phyloP scores from a whole-genome alignment of 2,113 vertebrate species.

The Otolemur garnettii region DNA sequence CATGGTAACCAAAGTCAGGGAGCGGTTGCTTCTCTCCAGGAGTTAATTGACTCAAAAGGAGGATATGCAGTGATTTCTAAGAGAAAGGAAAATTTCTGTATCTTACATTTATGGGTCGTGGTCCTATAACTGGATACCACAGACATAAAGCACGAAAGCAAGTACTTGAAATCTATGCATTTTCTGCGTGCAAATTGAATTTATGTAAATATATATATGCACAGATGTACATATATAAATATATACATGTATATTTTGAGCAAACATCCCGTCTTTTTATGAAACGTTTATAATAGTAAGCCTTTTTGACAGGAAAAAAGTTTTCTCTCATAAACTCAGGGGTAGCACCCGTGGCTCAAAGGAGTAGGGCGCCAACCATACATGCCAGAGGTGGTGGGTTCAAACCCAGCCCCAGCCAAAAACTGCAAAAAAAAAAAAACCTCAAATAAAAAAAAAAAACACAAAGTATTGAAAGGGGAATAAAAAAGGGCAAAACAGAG shows the following conservation, averaged over 20 bases:
- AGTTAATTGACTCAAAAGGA: too few relatives aligned
- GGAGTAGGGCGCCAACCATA: too few relatives aligned
- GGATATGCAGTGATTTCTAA: background rate
- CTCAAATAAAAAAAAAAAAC: too few relatives aligned
- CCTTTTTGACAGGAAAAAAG: background rate
- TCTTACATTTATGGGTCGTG: too few relatives aligned
- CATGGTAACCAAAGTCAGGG: background rate
- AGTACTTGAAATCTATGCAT: background rate
- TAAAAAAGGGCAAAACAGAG: background rate
- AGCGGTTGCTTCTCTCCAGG: background rate
- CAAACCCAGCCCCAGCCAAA: too few relatives aligned
- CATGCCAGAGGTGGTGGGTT: too few relatives aligned
- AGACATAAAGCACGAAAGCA: rapidly evolving
- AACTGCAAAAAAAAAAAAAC: too few relatives aligned
- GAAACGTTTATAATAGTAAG: background rate
- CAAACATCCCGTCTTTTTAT: background rate
- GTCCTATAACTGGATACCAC: background rate
- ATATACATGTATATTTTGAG: background rate
- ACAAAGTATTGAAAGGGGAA: background rate
- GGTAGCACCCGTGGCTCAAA: too few relatives aligned
- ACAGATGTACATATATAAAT: background rate
- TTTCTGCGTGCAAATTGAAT: background rate
- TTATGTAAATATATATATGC: background rate
- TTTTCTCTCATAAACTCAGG: background rate
- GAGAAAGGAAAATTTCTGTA: background rate